phyloP scores from a whole-genome alignment of 2,113 vertebrate species.

The Pantherophis guttatus region DNA sequence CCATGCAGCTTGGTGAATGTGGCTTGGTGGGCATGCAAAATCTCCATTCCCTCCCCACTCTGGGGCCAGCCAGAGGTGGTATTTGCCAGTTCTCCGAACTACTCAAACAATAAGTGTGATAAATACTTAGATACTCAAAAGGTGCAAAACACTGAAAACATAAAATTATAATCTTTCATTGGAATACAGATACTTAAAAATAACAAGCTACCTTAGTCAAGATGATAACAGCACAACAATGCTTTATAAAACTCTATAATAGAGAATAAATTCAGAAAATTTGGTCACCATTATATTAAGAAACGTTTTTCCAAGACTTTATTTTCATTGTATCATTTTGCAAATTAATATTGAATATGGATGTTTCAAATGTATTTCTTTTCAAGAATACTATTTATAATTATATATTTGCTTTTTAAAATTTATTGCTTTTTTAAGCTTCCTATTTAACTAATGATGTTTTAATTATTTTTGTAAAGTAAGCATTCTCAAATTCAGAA shows the following conservation, averaged over 20 bases:
- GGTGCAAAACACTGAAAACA: background rate
- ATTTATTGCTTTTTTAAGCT: background rate
- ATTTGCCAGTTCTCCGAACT: too few species aligned
- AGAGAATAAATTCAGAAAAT: background rate
- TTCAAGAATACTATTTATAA: background rate
- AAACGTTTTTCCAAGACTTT: background rate
- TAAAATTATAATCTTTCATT: background rate
- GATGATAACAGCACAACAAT: background rate
- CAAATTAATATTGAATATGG: background rate
- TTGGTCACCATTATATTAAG: background rate
- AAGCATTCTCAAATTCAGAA: background rate
- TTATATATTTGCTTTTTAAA: background rate
- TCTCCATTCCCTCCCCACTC: too few species aligned
- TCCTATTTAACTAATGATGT: background rate
- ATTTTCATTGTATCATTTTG: background rate
- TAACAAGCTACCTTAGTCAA: background rate
- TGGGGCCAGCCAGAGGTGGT: too few species aligned
- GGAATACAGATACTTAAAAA: background rate
- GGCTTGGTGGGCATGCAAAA: too few species aligned
- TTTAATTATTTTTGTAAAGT: background rate
- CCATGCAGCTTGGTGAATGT: background rate
- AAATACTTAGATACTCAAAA: background rate
- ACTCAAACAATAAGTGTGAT: background rate
- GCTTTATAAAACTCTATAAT: background rate
- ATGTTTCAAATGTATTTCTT: background rate